phyloP scores from a whole-genome alignment of 2,797 vertebrate genomes.

The Erpetoichthys calabaricus region DNA sequence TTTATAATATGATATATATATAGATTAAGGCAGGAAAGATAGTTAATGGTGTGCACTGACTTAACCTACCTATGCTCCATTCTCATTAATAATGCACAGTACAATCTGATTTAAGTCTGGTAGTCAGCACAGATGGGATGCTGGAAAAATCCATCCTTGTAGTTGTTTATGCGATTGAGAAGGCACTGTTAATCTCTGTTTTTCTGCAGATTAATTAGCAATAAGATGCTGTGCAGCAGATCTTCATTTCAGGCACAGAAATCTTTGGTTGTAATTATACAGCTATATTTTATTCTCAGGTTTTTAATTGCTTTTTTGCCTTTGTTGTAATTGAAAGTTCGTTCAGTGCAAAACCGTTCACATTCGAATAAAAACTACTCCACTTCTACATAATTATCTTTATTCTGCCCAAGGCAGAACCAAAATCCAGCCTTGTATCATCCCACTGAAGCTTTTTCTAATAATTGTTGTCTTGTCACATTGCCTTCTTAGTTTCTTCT shows the following conservation, averaged over 20 bases:
- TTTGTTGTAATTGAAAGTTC: neutral
- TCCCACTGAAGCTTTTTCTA: neutral
- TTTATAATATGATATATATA: too few relatives aligned
- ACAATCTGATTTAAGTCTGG: too few relatives aligned
- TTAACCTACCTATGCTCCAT: too few relatives aligned
- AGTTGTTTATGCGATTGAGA: too few relatives aligned
- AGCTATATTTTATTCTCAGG: neutral
- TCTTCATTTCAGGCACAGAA: neutral
- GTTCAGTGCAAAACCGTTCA: neutral
- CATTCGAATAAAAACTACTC: conserved; percentile 3
- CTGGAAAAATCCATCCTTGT: too few relatives aligned
- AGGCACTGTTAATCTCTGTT: neutral
- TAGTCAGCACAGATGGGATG: too few relatives aligned
- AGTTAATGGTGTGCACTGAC: too few relatives aligned
- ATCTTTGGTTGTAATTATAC: conserved; percentile 2
- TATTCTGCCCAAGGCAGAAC: conserved; percentile 4
- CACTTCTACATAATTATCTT: conserved; percentile 7
- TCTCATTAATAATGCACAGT: too few relatives aligned
- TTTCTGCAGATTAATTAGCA: conserved; percentile 2
- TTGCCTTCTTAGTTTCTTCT: conserved; percentile 10
- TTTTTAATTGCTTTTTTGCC: neutral
- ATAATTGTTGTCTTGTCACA: conserved; percentile 1
- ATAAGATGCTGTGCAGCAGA: neutral
- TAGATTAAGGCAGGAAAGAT: too few relatives aligned
- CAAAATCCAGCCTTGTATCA: neutral